A percentile compares a stretch with the other conserved stretches of the same genome.
Conservation (phyloP, 2,113 vertebrate species). For the Nansenia antarctica region DNA sequence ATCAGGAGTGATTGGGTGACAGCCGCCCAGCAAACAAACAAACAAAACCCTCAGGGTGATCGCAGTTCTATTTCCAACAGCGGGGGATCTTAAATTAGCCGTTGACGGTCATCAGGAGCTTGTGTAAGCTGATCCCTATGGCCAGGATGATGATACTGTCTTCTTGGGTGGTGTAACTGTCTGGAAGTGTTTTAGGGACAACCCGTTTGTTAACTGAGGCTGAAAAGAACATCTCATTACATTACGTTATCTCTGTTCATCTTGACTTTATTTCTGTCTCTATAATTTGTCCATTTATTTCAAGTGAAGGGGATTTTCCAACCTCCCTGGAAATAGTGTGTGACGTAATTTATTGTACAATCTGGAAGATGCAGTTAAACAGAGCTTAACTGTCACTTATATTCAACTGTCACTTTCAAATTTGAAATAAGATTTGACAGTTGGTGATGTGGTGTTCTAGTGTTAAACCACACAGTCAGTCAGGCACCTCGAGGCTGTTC, state of each 20-base stretch:
- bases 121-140: background rate
- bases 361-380: too few relatives aligned
- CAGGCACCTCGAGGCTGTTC: too few relatives aligned
- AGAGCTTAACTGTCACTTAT: too few relatives aligned
- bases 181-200: background rate
- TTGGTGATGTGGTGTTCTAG: too few relatives aligned
- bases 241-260: background rate
- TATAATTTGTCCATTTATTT: background rate
- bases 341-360: too few relatives aligned
- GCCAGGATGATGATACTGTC: background rate
- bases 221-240: background rate
- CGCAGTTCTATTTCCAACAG: background rate
- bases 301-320: too few relatives aligned
- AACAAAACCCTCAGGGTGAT: background rate
- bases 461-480: too few relatives aligned
- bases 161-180: background rate
- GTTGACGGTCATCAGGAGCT: background rate
- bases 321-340: too few relatives aligned
- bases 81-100: background rate
- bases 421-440: too few relatives aligned
- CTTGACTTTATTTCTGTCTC: background rate
- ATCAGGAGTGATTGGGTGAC: background rate
- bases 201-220: background rate
- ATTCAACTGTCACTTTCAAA: too few relatives aligned
- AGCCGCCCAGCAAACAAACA: background rate